Base-by-base conservation (phyloP, 2,888 invertebrate genomes). In the Philonicus albiceps region DNA sequence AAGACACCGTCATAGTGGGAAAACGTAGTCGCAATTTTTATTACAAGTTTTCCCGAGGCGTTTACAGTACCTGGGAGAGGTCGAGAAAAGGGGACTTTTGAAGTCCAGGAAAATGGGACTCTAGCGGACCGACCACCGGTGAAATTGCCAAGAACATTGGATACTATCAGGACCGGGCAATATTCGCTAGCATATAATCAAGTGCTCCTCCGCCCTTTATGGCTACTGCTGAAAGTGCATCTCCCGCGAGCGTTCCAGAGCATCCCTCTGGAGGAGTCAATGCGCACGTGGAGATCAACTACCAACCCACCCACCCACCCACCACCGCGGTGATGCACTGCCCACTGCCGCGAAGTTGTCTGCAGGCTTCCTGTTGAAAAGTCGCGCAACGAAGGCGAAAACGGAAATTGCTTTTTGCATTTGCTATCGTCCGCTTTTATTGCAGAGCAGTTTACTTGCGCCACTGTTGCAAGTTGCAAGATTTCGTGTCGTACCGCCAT, bases 331-430 rank as follows among this genome's bases (percentile, higher is more conserved):
- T 16, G 2, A 11, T n/a, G n/a, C 40, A 43, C 30, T 43, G 78
- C 53, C 31, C 78, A 43, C 64, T 22, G 27, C 53, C 7, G 64
- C 19, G 22, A 78, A 37, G 37, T 37, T 76, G n/a, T 40, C 40
- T 76, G 40, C 76, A 40, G 19, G 30, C 49, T 30, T 49, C 49
- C 78, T 78, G 49, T n/a, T 43, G 49, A 78, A 74, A 78, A 78
- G 78, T 78, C 78, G 49, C 78, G 64, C 64, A 27, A 64, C 64
- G 64, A 64, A 0, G 64, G 64, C 64, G 27, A 43, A 30, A 78
- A 13, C 78, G 78, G 78, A 78, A 78, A 78, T 78, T 78, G 49
- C 78, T 78, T 78, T 78, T 49, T 78, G 78, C 78, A 78, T 43
- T 78, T 49, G 27, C 49, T 78, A 78, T 43, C 49, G 49, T 27